phyloP scores from a whole-genome alignment of 2,113 vertebrate genomes.

The Larimichthys crocea region DNA sequence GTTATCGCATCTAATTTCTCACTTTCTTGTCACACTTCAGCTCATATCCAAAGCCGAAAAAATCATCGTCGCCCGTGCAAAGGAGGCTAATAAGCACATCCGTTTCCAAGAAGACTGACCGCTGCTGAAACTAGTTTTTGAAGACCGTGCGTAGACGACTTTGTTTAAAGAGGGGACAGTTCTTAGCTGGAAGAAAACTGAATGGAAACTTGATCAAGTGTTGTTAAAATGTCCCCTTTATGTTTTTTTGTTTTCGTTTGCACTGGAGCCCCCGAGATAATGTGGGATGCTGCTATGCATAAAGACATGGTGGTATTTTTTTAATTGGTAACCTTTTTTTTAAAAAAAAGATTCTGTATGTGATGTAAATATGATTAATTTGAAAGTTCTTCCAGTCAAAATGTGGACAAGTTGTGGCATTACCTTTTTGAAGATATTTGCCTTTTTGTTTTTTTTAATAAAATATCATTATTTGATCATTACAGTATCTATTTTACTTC shows the following conservation, averaged over 20 bases:
- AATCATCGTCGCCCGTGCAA: slow-evolving; percentile 90
- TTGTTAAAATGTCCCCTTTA: slow-evolving; percentile 9
- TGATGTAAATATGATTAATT: slow-evolving; percentile 68
- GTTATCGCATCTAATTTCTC: slow-evolving; percentile 5
- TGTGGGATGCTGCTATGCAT: slow-evolving; percentile 22
- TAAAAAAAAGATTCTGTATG: slow-evolving; percentile 44
- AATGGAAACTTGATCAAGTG: not conserved
- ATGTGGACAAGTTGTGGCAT: not conserved
- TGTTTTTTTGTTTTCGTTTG: slow-evolving; percentile 13
- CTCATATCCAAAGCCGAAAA: slow-evolving; percentile 96
- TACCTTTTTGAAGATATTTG: slow-evolving; percentile 13
- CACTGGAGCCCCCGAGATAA: slow-evolving; percentile 41
- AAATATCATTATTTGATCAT: slow-evolving; percentile 38
- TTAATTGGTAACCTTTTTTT: not conserved
- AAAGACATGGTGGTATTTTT: not conserved
- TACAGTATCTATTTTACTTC: not conserved
- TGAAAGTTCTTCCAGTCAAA: slow-evolving; percentile 24
- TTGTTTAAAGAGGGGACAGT: not conserved
- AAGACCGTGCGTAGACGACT: not conserved
- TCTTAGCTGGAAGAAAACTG: slow-evolving; percentile 2
- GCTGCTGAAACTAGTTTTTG: not conserved
- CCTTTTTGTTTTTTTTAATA: slow-evolving; percentile 37
- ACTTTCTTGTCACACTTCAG: slow-evolving; percentile 79
- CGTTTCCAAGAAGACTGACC: slow-evolving; percentile 89
- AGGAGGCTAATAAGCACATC: slow-evolving; percentile 92